These are phyloP conservation scores for Mystacornis crossleyi DNA, from an alignment of 2,113 vertebrate genomes.

Conservation along the genomic window DNA sequence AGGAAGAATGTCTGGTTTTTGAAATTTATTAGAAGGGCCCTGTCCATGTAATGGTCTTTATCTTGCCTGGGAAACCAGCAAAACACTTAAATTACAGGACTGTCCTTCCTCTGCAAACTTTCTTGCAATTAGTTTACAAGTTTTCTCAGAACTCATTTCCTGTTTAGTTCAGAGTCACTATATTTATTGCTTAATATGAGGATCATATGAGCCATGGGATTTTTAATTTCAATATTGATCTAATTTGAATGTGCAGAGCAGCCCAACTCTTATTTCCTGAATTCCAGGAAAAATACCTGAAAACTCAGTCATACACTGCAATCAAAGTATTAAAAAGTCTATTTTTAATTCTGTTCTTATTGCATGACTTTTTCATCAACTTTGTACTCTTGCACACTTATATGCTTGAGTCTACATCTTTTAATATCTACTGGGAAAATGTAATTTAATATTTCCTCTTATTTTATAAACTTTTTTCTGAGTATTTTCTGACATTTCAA, in stretches of 20 bases:
- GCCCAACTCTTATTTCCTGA: background rate
- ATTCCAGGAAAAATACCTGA: background rate
- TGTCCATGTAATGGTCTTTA: background rate
- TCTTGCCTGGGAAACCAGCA: background rate
- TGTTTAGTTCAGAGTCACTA: background rate
- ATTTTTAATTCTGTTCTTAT: background rate
- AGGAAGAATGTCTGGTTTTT: background rate
- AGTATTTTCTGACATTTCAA: background rate
- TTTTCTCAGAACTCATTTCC: background rate
- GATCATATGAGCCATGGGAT: background rate
- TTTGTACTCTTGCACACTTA: background rate
- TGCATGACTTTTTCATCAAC: background rate
- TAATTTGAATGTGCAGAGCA: background rate
- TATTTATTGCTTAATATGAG: background rate
- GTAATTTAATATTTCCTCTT: background rate
- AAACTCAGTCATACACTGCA: background rate
- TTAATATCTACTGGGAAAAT: background rate
- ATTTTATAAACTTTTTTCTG: background rate
- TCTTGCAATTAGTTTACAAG: background rate
- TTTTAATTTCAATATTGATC: background rate
- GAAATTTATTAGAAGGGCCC: background rate
- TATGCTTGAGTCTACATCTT: background rate
- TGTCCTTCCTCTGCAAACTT: background rate
- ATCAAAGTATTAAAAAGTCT: background rate
- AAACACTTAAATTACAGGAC: background rate